Percentiles rank a stretch among this genome's conserved stretches.
These are phyloP conservation scores for Caenorhabditis sinica DNA, from an alignment of 2,888 invertebrate species.

Conservation along the genomic window DNA sequence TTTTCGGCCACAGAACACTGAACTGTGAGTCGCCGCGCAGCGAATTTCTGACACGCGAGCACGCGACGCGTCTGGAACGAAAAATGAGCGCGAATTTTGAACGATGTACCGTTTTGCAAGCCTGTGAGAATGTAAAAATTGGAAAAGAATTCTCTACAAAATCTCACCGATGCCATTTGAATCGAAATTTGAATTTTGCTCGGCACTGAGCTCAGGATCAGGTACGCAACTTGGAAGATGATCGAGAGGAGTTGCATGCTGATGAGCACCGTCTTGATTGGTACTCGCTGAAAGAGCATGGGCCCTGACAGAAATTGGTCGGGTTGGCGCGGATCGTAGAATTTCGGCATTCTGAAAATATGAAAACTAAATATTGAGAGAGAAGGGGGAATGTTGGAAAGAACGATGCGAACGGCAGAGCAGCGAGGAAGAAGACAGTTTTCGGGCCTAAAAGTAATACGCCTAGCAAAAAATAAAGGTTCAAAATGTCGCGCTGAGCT, in stretches of 20 bases:
- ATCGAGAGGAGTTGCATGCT: slow-evolving; percentile 22
- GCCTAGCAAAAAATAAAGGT: not conserved
- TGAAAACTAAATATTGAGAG: not conserved
- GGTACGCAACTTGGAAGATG: not conserved
- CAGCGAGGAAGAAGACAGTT: not conserved
- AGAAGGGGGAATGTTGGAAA: not conserved
- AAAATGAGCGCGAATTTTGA: too few relatives aligned
- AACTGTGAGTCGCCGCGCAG: too few relatives aligned
- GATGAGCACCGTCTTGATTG: slow-evolving; percentile 4
- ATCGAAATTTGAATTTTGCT: not conserved
- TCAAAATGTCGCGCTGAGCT: too few relatives aligned
- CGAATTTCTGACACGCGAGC: too few relatives aligned
- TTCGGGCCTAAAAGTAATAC: too few relatives aligned
- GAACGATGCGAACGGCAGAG: not conserved
- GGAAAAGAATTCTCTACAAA: too few relatives aligned
- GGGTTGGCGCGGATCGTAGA: slow-evolving; percentile 32
- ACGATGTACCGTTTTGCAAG: too few relatives aligned
- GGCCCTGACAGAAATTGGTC: slow-evolving; percentile 7
- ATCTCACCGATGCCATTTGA: not conserved
- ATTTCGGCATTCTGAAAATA: slow-evolving; percentile 22
- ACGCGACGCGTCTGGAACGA: too few relatives aligned
- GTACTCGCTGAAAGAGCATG: not conserved
- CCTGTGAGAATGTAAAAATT: not conserved
- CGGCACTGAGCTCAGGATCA: not conserved
- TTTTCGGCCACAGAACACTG: too few relatives aligned